These are phyloP conservation scores for Oithona nana DNA, from an alignment of 2,888 invertebrate genomes.

Conservation along the genomic window DNA sequence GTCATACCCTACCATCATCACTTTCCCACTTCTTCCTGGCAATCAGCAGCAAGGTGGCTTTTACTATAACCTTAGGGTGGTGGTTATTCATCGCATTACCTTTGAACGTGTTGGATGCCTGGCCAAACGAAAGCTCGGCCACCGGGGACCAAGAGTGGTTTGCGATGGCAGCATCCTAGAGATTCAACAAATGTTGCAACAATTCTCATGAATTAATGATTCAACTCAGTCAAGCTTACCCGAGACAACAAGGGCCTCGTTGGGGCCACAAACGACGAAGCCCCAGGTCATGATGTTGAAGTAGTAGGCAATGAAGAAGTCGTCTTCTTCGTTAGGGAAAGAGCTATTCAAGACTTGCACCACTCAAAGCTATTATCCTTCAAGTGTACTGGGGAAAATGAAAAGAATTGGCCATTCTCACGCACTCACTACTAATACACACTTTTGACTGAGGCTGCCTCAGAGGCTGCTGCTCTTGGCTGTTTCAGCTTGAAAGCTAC, in stretches of 20 bases:
- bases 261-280: constrained; percentile 83
- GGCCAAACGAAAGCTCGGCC: constrained; percentile 97
- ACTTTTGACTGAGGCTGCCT: neutral
- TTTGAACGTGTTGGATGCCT: constrained; percentile 40
- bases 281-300: constrained; percentile 38
- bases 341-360: too few species aligned
- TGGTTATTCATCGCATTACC: too few species aligned
- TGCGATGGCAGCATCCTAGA: constrained; percentile 82
- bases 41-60: neutral
- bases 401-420: too few species aligned
- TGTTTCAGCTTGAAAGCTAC: too few species aligned
- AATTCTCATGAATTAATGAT: neutral
- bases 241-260: constrained; percentile 81
- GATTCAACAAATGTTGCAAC: constrained; percentile 18
- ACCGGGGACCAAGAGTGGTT: constrained; percentile 80
- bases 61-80: neutral
- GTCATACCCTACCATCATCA: too few species aligned
- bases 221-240: constrained; percentile 37
- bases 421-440: neutral
- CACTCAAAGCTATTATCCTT: too few species aligned
- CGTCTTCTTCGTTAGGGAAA: too few species aligned
- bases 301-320: neutral
- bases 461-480: neutral
- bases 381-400: too few species aligned
- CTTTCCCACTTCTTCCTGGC: too few species aligned